These are phyloP conservation scores for Lamellibrachia satsuma DNA, from an alignment of 2,888 invertebrate species.

Conservation along the genomic window DNA sequence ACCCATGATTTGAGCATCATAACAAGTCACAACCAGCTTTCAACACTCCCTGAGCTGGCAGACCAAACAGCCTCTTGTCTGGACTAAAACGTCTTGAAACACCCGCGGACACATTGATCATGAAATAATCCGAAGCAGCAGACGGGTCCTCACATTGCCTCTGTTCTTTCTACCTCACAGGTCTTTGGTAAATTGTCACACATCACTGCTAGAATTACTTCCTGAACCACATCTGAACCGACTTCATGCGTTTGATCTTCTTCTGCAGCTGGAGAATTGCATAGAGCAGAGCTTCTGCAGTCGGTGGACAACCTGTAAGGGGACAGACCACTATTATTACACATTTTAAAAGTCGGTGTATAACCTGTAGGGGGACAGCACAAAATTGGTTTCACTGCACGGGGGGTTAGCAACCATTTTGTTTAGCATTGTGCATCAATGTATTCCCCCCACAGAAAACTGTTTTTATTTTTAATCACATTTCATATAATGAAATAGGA, in stretches of 20 bases:
- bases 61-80: neutral
- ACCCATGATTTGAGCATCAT: neutral
- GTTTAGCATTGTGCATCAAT: no score
- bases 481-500: no score
- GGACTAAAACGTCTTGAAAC: neutral
- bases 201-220: constrained; percentile 71
- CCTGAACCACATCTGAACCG: constrained; percentile 92
- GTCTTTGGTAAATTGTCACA: neutral
- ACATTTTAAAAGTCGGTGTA: neutral
- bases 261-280: constrained; percentile 96
- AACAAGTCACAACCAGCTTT: neutral
- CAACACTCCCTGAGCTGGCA: neutral
- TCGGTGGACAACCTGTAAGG: constrained; percentile 86
- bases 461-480: no score
- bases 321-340: neutral
- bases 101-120: neutral
- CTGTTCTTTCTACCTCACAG: neutral
- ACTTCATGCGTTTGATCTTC: constrained; percentile 92
- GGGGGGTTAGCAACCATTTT: no score
- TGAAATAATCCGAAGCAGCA: neutral
- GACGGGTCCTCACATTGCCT: neutral
- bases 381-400: no score
- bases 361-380: no score
- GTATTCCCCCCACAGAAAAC: no score
- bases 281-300: constrained; percentile 96